phyloP scores from a whole-genome alignment of 2,797 vertebrate species.

The Atherinosoma microstoma region DNA sequence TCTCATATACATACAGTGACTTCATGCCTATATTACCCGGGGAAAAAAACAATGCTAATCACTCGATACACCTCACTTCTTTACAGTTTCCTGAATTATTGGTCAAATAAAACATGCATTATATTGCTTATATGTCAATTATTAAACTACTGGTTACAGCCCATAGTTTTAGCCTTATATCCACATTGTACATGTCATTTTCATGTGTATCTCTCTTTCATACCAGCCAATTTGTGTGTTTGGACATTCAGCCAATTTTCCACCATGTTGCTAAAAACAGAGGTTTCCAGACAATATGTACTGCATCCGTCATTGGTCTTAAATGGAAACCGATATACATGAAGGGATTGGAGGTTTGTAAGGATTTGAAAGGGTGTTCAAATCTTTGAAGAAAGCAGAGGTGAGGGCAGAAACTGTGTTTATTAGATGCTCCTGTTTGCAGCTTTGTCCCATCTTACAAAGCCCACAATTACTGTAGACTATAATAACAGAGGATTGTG shows the following conservation, averaged over 20 bases:
- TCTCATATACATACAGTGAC: too few species aligned
- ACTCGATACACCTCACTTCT: too few species aligned
- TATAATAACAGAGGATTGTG: constrained; percentile 58
- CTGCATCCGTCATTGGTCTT: constrained; percentile 8
- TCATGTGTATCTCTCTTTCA: not conserved
- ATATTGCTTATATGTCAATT: not conserved
- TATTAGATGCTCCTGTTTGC: constrained; percentile 49
- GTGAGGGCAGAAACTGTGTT: constrained; percentile 44
- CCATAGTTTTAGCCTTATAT: too few species aligned
- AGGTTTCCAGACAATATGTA: constrained; percentile 23
- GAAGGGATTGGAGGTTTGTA: constrained; percentile 1
- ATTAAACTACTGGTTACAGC: not conserved
- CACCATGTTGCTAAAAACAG: constrained; percentile 4
- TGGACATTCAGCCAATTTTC: constrained; percentile 2
- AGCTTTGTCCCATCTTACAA: constrained; percentile 37
- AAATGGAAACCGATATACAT: constrained; percentile 39
- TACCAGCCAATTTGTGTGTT: constrained; percentile 5
- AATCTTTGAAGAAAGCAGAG: constrained; percentile 48
- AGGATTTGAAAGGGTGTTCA: constrained; percentile 12
- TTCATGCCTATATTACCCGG: too few species aligned
- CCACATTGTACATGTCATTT: not conserved
- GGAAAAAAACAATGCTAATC: too few species aligned
- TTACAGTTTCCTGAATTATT: too few species aligned
- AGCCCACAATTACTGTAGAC: constrained; percentile 50
- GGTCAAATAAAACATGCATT: too few species aligned